Base-by-base conservation (phyloP, 2,888 invertebrate genomes). In the Cephus pygmeus region DNA sequence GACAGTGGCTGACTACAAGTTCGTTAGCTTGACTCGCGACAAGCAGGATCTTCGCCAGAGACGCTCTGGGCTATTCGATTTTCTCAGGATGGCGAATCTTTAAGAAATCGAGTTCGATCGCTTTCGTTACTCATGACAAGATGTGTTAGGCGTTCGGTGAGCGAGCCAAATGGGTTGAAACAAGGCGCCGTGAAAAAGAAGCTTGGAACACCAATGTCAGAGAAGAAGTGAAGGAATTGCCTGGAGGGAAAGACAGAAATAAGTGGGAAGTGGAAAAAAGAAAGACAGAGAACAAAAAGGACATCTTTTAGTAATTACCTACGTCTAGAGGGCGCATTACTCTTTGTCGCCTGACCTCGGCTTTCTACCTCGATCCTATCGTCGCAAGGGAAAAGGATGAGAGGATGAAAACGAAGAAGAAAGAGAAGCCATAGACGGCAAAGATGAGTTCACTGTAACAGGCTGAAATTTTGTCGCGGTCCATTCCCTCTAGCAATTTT, bases 291-390 rank as follows among this genome's bases (percentile, higher is more conserved):
- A 33, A 77, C 33, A n/a, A 69, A 35, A n/a, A 69, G 30, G 69
- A 76, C 80, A 83, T 85, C 84, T 85, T 84, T 83, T 77, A 83
- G 85, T 85, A 85, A 85, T 85, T 85, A 85, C 84, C 81, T 79
- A 82, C 80, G 83, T 81, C 79, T 82, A 76, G 82, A 84, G 83
- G 81, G 80, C 80, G 79, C 84, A 85, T 85, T 85, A 84, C 82
- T 85, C 85, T 85, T 85, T 85, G 84, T 83, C 83, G 81, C 76
- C 56, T 33, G 78, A 75, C 75, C 75, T 40, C 30, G 68, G 76
- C 35, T 73, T 40, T 68, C 69, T 34, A 71, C 73, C 56, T 34
- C 56, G 78, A 78, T 78, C 40, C 75, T 75, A 78, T 76, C 78
- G 78, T 56, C 71, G 56, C 73, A 40, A 40, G 40, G 75, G 77